A percentile compares a stretch with the other conserved stretches of the same genome.
Evolutionary conservation across 2,797 vertebrate genomes (phyloP).

Genomic region (Anniella stebbinsi): DNA sequence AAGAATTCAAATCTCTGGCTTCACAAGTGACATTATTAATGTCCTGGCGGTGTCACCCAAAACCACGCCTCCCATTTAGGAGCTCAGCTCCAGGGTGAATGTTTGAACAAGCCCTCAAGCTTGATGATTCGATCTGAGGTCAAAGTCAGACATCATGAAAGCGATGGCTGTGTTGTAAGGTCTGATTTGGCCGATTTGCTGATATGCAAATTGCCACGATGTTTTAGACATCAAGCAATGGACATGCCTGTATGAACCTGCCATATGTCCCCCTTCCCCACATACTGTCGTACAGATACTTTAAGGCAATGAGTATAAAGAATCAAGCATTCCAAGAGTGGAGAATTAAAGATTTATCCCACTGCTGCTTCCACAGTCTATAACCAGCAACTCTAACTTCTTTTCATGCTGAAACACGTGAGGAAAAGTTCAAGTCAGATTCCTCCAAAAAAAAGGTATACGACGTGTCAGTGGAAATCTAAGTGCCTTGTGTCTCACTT

Average conservation of each 20-base stretch:
- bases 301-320: not conserved
- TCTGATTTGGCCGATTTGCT: not conserved
- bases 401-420: not conserved
- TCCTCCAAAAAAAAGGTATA: conserved; percentile 20
- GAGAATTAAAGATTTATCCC: not conserved
- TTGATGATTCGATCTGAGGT: not conserved
- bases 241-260: no score
- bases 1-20: no score
- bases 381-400: not conserved
- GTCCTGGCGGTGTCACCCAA: no score
- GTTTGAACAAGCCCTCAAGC: no score
- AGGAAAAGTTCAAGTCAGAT: not conserved
- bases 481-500: conserved; percentile 2
- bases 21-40: no score
- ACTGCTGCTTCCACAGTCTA: not conserved
- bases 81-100: not conserved
- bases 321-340: not conserved
- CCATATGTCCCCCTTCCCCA: not conserved
- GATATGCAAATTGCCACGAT: not conserved
- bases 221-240: not conserved
- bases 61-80: not conserved
- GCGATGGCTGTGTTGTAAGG: not conserved
- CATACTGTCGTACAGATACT: not conserved
- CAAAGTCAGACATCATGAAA: not conserved
- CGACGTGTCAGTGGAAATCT: conserved; percentile 38